Conservation (phyloP, 2,797 vertebrate species). For the Streptopelia turtur region DNA sequence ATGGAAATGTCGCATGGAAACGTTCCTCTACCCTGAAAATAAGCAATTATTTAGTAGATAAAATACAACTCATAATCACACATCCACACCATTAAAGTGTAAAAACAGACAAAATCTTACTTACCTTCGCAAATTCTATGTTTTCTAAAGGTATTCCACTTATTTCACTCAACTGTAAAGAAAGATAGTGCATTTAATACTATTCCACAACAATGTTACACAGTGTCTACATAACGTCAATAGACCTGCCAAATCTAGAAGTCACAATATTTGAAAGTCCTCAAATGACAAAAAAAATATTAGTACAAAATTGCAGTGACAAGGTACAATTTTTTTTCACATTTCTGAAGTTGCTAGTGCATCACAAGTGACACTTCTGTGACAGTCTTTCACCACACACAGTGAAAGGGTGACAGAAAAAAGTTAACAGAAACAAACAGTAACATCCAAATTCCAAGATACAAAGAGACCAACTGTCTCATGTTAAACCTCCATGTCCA, state of each 20-base stretch:
- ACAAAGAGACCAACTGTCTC: not conserved
- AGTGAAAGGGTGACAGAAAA: not conserved
- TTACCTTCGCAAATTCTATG: conserved; percentile 98
- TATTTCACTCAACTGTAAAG: conserved; percentile 90
- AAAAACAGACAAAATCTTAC: not conserved
- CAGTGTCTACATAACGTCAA: not conserved
- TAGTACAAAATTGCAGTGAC: not conserved
- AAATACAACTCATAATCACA: not conserved
- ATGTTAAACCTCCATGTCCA: not conserved
- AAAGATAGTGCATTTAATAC: not conserved
- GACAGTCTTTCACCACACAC: not conserved
- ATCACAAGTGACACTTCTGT: not conserved
- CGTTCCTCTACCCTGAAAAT: conserved; percentile 92
- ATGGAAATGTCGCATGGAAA: conserved; percentile 99
- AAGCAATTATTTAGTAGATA: not conserved
- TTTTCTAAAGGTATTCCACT: conserved; percentile 91
- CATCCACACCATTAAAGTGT: not conserved
- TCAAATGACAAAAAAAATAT: not conserved
- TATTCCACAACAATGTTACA: not conserved
- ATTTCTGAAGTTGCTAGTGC: not conserved
- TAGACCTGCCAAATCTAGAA: not conserved
- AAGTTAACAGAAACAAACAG: not conserved
- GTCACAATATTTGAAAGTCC: too few species aligned
- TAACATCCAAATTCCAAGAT: not conserved
- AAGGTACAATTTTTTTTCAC: not conserved